Percentiles rank a stretch among this genome's conserved stretches.
These are phyloP conservation scores for Australoheros facetus DNA, from an alignment of 2,797 vertebrate genomes.

Conservation along the genomic window DNA sequence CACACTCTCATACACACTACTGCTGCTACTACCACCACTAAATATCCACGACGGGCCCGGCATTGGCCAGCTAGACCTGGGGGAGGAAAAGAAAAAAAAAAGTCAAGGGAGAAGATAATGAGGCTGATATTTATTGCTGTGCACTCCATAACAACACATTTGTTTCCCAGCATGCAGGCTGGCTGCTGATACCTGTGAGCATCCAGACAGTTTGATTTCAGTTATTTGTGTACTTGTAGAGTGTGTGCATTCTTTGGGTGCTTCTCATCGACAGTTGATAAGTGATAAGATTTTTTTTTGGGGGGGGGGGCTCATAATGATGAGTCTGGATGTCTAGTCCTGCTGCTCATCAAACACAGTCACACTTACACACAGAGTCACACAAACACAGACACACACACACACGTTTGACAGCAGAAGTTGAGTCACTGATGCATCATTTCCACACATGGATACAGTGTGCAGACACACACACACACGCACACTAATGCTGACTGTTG, in stretches of 20 bases:
- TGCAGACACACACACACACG: constrained; percentile 14
- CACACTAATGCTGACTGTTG: constrained; percentile 32
- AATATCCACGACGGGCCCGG: constrained; percentile 72
- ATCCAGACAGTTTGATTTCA: constrained; percentile 16
- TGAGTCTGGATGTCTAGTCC: constrained; percentile 44
- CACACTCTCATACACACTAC: constrained; percentile 72
- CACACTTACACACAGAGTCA: constrained; percentile 20
- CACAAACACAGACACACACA: neutral
- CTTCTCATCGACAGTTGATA: constrained; percentile 19
- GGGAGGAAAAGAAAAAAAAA: neutral
- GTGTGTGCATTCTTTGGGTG: neutral
- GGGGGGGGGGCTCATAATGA: constrained; percentile 27
- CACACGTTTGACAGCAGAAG: constrained; percentile 32
- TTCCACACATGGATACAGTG: constrained; percentile 41
- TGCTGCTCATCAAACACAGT: constrained; percentile 60
- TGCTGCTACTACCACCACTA: constrained; percentile 80
- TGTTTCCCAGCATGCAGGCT: neutral
- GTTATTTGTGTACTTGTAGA: neutral
- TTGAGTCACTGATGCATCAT: constrained; percentile 61
- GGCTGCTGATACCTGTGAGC: neutral
- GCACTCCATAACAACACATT: neutral
- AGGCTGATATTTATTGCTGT: neutral
- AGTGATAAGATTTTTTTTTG: neutral
- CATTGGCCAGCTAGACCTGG: constrained; percentile 85
- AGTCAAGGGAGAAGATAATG: neutral